These are phyloP conservation scores for Andricus curvator DNA, from an alignment of 2,888 invertebrate genomes.

Conservation along the genomic window DNA sequence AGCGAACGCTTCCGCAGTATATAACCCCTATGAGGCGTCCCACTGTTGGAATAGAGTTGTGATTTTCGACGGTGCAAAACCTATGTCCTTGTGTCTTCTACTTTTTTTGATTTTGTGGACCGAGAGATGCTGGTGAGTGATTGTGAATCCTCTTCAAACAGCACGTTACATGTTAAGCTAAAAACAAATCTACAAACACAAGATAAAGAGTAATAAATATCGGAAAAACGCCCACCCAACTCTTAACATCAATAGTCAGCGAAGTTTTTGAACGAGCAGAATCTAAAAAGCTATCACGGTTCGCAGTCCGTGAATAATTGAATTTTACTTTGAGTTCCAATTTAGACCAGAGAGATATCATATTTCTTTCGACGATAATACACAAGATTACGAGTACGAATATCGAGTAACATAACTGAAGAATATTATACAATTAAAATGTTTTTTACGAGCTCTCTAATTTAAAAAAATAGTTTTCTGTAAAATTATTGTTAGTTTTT, in stretches of 20 bases:
- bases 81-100: slow-evolving; percentile 24
- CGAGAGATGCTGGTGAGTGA: slow-evolving; percentile 63
- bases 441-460: background rate
- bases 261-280: background rate
- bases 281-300: background rate
- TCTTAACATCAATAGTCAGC: background rate
- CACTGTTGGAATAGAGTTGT: slow-evolving; percentile 59
- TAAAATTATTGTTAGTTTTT: background rate
- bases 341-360: background rate
- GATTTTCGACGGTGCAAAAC: slow-evolving; percentile 61
- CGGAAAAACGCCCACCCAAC: background rate
- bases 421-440: no score
- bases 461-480: background rate
- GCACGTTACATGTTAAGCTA: background rate
- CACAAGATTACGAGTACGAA: background rate
- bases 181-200: background rate
- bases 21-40: slow-evolving; percentile 65
- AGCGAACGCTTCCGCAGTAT: slow-evolving; percentile 70
- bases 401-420: no score
- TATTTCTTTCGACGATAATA: background rate
- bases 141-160: background rate
- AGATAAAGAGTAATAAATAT: slow-evolving; percentile 2
- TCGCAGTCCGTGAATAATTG: background rate
- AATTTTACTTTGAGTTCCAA: background rate
- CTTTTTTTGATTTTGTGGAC: slow-evolving; percentile 25